Conservation (phyloP, 2,113 vertebrate species). For the Tenrec ecaudatus region DNA sequence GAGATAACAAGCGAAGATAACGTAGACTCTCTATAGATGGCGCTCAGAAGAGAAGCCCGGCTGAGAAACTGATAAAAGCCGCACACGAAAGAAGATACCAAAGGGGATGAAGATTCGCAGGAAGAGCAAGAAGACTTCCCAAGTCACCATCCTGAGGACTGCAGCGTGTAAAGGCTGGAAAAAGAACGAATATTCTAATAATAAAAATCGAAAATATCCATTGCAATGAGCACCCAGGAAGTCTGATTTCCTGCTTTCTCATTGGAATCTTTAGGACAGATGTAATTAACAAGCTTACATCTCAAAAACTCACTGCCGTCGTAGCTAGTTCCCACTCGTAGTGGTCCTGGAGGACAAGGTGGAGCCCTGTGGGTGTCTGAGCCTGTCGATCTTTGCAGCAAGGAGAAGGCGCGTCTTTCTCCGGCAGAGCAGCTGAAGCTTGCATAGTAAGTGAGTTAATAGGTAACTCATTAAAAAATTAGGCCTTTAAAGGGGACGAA, state of each 20-base stretch:
- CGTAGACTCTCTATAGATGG: neutral
- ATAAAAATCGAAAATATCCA: conserved; percentile 3
- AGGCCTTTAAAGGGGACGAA: conserved; percentile 27
- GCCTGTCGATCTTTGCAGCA: too few relatives aligned
- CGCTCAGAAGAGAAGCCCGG: neutral
- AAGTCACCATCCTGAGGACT: neutral
- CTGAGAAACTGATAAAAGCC: neutral
- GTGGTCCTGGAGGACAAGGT: too few relatives aligned
- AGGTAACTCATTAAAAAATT: conserved; percentile 5
- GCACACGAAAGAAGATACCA: neutral
- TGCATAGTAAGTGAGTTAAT: neutral
- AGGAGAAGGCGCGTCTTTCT: too few relatives aligned
- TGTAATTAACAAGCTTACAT: neutral
- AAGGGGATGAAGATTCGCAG: neutral
- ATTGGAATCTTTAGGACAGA: neutral
- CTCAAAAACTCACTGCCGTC: too few relatives aligned
- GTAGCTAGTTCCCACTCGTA: too few relatives aligned
- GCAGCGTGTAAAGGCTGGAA: neutral
- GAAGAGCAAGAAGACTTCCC: neutral
- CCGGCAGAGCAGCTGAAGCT: too few relatives aligned
- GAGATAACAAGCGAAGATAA: neutral
- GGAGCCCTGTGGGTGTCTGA: too few relatives aligned
- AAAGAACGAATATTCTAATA: neutral
- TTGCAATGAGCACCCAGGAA: neutral
- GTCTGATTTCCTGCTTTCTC: neutral